These are phyloP conservation scores for Carapus acus DNA, from an alignment of 2,797 vertebrate genomes.

Conservation along the genomic window DNA sequence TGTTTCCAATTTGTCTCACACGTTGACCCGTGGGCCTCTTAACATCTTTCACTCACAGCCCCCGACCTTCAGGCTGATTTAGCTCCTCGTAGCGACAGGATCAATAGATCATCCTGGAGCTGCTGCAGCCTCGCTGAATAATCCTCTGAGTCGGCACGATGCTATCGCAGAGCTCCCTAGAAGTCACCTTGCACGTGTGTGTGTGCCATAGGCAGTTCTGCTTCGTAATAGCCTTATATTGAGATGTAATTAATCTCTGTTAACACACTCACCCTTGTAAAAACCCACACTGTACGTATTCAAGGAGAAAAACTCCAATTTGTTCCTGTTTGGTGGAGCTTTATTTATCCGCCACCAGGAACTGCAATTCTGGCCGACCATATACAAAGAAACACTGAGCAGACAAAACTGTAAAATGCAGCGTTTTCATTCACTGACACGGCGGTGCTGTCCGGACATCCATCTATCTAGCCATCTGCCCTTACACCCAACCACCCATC, in stretches of 20 bases:
- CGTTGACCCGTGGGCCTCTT: slow-evolving; percentile 11
- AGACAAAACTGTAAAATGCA: too few species aligned
- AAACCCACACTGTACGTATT: slow-evolving; percentile 1
- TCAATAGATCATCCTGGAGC: slow-evolving; percentile 41
- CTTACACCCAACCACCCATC: too few species aligned
- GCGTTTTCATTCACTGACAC: too few species aligned
- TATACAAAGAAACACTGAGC: too few species aligned
- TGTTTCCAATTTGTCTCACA: slow-evolving; percentile 1
- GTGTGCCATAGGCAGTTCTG: not conserved
- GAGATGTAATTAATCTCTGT: slow-evolving; percentile 25
- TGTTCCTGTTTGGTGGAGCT: not conserved
- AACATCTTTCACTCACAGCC: slow-evolving; percentile 5
- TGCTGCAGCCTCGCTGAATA: slow-evolving; percentile 37
- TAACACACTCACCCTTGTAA: slow-evolving; percentile 21
- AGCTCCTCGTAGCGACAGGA: slow-evolving; percentile 11
- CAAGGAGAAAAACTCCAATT: slow-evolving; percentile 6
- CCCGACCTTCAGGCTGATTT: slow-evolving; percentile 13
- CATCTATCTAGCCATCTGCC: too few species aligned
- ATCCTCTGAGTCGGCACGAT: slow-evolving; percentile 32
- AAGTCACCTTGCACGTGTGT: slow-evolving; percentile 54
- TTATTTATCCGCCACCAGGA: not conserved
- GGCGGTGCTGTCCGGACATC: too few species aligned
- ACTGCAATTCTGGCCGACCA: not conserved
- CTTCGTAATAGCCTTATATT: slow-evolving; percentile 17
- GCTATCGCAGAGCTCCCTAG: slow-evolving; percentile 41